Evolutionary conservation across 1,140 invertebrate species (phyloP).

Genomic region (Ostrea edulis): DNA sequence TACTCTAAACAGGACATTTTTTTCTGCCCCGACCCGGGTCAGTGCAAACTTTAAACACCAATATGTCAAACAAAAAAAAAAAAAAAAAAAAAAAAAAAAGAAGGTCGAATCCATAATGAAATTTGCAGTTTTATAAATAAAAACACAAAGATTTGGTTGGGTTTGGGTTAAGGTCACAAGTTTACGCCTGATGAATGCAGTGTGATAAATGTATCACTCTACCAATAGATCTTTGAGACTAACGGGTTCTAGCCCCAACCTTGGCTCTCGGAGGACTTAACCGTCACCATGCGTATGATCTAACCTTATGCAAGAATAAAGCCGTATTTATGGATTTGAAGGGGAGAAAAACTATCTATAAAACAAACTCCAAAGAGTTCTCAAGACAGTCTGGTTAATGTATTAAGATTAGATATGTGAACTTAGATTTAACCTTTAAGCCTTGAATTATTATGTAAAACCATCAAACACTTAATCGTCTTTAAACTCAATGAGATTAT

Average conservation of each 20-base stretch:
- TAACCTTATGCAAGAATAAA: conserved; percentile 30
- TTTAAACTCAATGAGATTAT: background rate
- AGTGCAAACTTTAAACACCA: background rate
- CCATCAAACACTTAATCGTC: conserved; percentile 6
- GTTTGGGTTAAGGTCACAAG: background rate
- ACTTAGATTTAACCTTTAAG: conserved; percentile 26
- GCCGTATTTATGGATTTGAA: conserved; percentile 15
- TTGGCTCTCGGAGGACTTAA: background rate
- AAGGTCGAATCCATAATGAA: conserved; percentile 1
- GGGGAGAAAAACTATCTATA: background rate
- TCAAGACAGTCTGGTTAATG: background rate
- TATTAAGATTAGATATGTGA: conserved; percentile 21
- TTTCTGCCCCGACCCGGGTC: background rate
- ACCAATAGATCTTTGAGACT: background rate
- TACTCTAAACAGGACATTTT: conserved; percentile 28
- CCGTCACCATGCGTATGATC: background rate
- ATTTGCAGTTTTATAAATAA: conserved; percentile 11
- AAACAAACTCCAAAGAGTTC: conserved; percentile 5
- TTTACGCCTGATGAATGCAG: background rate
- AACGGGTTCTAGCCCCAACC: background rate
- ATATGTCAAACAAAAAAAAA: too few species aligned
- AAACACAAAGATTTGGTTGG: background rate
- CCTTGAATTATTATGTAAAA: background rate
- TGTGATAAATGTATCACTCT: background rate
- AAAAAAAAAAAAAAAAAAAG: background rate